A percentile compares a stretch with the other conserved stretches of the same genome.
Conservation (phyloP, 2,888 invertebrate species). For the Cotesia congregata region DNA sequence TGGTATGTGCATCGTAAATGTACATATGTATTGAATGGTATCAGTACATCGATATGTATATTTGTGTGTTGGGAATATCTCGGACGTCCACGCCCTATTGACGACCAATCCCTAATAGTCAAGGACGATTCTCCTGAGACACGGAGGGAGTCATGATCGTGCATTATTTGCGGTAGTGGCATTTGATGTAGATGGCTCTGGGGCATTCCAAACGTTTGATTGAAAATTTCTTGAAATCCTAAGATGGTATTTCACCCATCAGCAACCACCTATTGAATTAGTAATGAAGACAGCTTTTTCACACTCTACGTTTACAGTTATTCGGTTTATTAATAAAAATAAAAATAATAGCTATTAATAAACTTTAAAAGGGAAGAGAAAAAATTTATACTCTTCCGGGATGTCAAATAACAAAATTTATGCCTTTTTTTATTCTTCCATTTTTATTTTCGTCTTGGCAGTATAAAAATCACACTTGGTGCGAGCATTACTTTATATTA, state of each 20-base stretch:
- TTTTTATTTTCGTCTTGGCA: conserved; percentile 21
- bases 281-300: neutral
- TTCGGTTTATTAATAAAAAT: conserved; percentile 24
- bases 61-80: conserved; percentile 26
- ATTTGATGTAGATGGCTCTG: conserved; percentile 53
- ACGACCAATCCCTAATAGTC: conserved; percentile 37
- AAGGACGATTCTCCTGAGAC: conserved; percentile 41
- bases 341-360: neutral
- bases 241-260: conserved; percentile 58
- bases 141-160: conserved; percentile 49
- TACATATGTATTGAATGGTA: neutral
- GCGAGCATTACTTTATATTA: conserved; percentile 46
- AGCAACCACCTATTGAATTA: conserved; percentile 11
- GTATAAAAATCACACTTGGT: conserved; percentile 38
- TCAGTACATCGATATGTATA: conserved; percentile 22
- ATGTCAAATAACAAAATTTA: neutral
- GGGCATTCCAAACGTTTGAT: conserved; percentile 68
- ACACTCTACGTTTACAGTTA: conserved; percentile 7
- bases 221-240: conserved; percentile 69
- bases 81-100: conserved; percentile 40
- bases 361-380: neutral
- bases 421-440: conserved; percentile 5
- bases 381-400: conserved; percentile 19
- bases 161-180: conserved; percentile 65
- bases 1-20: neutral